Percentiles rank a stretch among this genome's conserved stretches.
Conservation (phyloP, 2,888 invertebrate genomes). For the Onthophagus sagittarius region DNA sequence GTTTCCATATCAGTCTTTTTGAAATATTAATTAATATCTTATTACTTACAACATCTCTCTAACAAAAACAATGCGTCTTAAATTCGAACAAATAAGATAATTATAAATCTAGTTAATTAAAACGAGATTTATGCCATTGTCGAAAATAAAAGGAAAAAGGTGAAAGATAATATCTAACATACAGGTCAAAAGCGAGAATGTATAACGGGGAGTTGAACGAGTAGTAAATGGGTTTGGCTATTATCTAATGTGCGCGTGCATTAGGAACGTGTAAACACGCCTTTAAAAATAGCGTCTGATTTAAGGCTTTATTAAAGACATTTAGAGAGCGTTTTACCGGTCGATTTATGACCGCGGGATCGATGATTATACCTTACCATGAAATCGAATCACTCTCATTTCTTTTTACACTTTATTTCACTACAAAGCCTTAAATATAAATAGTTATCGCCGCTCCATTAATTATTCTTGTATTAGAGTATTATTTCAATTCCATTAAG, state of each 20-base stretch:
- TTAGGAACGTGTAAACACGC: constrained; percentile 35
- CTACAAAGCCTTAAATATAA: constrained; percentile 11
- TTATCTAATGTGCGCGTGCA: constrained; percentile 38
- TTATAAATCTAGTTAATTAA: not conserved
- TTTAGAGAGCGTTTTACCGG: constrained; percentile 22
- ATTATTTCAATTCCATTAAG: constrained; percentile 11
- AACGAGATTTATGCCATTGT: constrained; percentile 45
- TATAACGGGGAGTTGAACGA: constrained; percentile 33
- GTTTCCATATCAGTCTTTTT: no score
- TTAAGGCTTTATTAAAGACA: constrained; percentile 24
- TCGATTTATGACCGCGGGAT: constrained; percentile 22
- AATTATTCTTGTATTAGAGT: constrained; percentile 13
- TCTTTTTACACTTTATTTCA: constrained; percentile 13
- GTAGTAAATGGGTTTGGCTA: constrained; percentile 26
- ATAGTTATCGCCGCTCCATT: constrained; percentile 12
- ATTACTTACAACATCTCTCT: no score
- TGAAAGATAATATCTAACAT: constrained; percentile 47
- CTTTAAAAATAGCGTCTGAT: constrained; percentile 35
- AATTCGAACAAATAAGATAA: no score
- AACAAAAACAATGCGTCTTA: no score
- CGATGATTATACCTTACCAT: constrained; percentile 24
- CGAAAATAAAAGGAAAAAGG: constrained; percentile 47
- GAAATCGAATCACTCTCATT: constrained; percentile 18
- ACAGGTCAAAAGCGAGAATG: constrained; percentile 46
- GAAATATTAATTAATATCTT: no score